These are phyloP conservation scores for Cyphomyrus discorhynchus DNA, from an alignment of 2,113 vertebrate species.

Conservation along the genomic window DNA sequence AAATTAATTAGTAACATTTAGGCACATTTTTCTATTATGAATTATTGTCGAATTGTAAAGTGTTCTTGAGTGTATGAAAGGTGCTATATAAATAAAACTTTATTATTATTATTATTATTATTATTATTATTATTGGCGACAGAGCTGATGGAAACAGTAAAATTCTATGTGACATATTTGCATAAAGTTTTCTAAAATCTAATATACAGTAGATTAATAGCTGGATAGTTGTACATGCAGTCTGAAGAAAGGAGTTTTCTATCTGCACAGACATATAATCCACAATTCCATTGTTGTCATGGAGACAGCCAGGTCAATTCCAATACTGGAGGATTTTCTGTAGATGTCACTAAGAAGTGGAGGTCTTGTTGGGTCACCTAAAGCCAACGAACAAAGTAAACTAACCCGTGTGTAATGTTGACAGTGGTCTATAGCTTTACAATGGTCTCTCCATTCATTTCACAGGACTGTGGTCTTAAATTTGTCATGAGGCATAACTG, in stretches of 20 bases:
- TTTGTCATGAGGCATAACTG: background rate
- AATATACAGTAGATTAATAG: background rate
- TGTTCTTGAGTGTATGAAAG: no score
- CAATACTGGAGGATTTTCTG: background rate
- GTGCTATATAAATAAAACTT: no score
- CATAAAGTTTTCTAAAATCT: background rate
- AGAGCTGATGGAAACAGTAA: background rate
- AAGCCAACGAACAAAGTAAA: background rate
- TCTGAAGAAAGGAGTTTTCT: background rate
- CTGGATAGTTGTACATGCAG: background rate
- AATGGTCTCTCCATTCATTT: background rate
- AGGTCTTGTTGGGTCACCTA: background rate
- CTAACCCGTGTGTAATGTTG: background rate
- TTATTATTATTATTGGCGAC: no score
- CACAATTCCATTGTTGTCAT: background rate
- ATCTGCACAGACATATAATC: background rate
- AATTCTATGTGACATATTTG: background rate
- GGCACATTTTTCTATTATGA: background rate
- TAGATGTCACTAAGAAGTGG: background rate
- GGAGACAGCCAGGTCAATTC: background rate
- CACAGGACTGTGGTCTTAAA: background rate
- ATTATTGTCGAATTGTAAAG: no score
- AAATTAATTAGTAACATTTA: background rate
- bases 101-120: background rate
- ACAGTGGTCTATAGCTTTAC: background rate